Evolutionary conservation across 2,888 invertebrate genomes (phyloP).

Genomic region (Cotesia congregata): DNA sequence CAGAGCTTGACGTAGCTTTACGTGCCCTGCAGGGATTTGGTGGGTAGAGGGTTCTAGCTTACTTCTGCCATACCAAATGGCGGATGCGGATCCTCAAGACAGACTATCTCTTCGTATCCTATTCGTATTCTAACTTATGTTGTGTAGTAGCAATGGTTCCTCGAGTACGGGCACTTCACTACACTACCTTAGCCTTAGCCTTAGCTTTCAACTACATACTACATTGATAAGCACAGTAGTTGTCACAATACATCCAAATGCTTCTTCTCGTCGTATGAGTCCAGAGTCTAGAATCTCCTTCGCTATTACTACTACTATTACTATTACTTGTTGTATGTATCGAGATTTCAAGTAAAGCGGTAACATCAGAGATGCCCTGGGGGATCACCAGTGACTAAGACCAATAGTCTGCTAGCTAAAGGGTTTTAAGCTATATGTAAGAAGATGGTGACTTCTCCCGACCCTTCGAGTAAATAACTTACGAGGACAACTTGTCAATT

Average conservation of each 20-base stretch:
- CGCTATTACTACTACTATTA: no score
- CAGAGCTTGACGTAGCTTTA: conserved; percentile 9
- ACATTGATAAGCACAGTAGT: no score
- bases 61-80: conserved; percentile 16
- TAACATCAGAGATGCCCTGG: background rate
- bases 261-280: no score
- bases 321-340: background rate
- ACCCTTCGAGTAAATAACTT: background rate
- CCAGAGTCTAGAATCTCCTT: background rate
- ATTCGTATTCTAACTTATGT: conserved; percentile 4
- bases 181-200: background rate
- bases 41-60: background rate
- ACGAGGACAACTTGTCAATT: background rate
- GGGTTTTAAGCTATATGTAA: background rate
- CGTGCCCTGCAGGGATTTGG: conserved; percentile 26
- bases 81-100: conserved; percentile 15
- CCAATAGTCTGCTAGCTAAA: background rate
- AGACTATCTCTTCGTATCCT: conserved; percentile 4
- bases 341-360: background rate
- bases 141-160: background rate
- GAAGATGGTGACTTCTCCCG: background rate
- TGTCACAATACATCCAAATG: no score
- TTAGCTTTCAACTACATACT: background rate
- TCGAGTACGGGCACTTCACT: background rate
- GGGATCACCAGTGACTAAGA: background rate